Percentiles rank a stretch among this genome's conserved stretches.
These are phyloP conservation scores for Oeneis ivallda DNA, from an alignment of 2,888 invertebrate genomes.

Conservation along the genomic window DNA sequence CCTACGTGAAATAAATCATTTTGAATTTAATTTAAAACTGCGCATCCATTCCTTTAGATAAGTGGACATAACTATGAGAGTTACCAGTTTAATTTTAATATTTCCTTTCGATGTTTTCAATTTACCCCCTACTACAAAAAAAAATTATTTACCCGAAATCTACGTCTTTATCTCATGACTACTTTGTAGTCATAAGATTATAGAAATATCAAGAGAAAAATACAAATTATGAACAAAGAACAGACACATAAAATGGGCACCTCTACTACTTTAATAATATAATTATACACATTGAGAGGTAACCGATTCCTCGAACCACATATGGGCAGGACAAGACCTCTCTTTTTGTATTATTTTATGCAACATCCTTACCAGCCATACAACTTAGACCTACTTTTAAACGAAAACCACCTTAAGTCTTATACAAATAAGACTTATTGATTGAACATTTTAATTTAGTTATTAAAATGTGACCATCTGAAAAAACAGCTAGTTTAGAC, in stretches of 20 bases:
- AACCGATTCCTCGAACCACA: constrained; percentile 52
- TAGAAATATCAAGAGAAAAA: not conserved
- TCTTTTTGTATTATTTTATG: constrained; percentile 47
- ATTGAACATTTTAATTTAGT: constrained; percentile 2
- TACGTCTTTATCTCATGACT: no score
- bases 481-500: not conserved
- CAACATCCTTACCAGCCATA: constrained; percentile 21
- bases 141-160: no score
- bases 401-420: constrained; percentile 6
- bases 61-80: no score
- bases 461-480: not conserved
- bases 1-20: no score
- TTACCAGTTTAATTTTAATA: no score
- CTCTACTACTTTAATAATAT: constrained; percentile 16
- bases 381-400: not conserved
- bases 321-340: constrained; percentile 54
- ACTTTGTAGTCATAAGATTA: not conserved
- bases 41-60: no score
- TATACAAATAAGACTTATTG: not conserved
- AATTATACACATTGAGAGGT: constrained; percentile 26
- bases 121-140: no score
- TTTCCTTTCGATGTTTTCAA: no score
- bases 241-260: not conserved
- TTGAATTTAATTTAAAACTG: no score
- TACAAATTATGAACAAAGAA: not conserved